Conservation (phyloP, 2,113 vertebrate genomes). For the Zosterops hypoxanthus region DNA sequence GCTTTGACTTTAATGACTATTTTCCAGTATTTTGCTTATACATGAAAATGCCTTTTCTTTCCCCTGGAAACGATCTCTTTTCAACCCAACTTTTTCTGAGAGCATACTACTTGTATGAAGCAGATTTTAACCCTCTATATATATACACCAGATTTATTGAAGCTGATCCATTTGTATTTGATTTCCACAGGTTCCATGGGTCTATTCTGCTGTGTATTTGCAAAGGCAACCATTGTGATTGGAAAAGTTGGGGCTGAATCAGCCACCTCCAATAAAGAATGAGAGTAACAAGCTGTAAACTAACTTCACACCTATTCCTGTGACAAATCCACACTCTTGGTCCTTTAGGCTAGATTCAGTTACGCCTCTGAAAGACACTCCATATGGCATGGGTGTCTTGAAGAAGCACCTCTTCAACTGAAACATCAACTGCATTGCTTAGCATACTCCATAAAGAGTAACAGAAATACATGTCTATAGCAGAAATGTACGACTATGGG, state of each 20-base stretch:
- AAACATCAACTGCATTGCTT: background rate
- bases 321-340: background rate
- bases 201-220: background rate
- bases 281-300: background rate
- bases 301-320: background rate
- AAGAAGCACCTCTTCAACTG: background rate
- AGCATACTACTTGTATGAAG: background rate
- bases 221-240: background rate
- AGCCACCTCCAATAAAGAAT: background rate
- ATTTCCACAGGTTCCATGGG: background rate
- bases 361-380: background rate
- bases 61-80: background rate
- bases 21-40: background rate
- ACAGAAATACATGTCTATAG: background rate
- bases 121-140: background rate
- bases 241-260: background rate
- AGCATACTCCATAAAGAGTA: background rate
- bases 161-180: background rate
- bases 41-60: background rate
- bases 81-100: background rate
- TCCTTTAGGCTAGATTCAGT: background rate
- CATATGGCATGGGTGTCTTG: accelerated
- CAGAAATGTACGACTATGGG: background rate
- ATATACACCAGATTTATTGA: background rate
- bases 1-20: background rate